Evolutionary conservation across 2,797 vertebrate species (phyloP), one percentile per base, ranked within the genome.

Genomic region (Scleropages formosus): DNA sequence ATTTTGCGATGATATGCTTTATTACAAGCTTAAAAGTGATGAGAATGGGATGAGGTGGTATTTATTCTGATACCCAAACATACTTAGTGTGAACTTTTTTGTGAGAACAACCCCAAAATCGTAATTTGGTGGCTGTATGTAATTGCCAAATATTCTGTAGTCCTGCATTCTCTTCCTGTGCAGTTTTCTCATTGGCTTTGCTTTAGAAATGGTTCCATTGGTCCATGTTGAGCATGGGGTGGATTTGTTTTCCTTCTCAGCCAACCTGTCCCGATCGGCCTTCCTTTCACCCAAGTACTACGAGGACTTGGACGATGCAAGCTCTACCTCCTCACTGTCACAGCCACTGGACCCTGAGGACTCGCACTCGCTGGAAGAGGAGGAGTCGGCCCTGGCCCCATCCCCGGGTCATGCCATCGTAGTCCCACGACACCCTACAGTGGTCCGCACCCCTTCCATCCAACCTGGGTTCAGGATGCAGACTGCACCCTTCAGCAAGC

Each of bases 241-340:
- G 8, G 10, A 39, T 26, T 62, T 39, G 31, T 39, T 6, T 39
- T 39, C 6, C 31, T 39, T 6, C 80, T 22, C 79, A 99, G 98
- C 94, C 74, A 97, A 88, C 84, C 87, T 99, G 77, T 95, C 94
- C 16, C 93, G 95, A 49, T 99, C 98, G 0, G 95, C 96, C 62
- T 99, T 99, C 89, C 88, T 99, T 53, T 96, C 95, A 1, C 94
- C 95, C 0, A 94, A 94, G 82, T 97, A 95, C 26, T 95, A 90
- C 0, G 97, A 98, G 83, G 96, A 98, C 81, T 78, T 97, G 87
- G 97, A 99, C 65, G 96, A 98, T 31, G 91, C 87, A 26, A 99
- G 95, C 86, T 98, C 96, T 1, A 90, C 92, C 0, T 98, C 96
- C 0, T 97, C 96, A 0, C 78, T 95, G 24, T 94, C 94, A 0